Evolutionary conservation across 2,888 invertebrate species (phyloP), one percentile per base, ranked within the genome.

Genomic region (Amiota minor): DNA sequence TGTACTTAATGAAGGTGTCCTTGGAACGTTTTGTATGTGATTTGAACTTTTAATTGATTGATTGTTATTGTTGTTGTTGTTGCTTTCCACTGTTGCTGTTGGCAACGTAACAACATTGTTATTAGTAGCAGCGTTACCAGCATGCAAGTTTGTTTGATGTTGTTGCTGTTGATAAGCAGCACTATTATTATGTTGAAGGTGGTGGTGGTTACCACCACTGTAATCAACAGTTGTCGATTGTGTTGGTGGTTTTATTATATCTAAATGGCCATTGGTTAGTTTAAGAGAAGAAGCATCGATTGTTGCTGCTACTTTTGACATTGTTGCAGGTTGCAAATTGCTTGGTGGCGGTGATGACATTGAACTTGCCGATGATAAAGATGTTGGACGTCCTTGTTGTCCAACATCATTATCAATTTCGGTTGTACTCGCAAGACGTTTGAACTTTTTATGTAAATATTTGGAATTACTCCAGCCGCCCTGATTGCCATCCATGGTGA

Each of bases 371-470:
- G 88, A 87, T 9, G 89, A 88, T 16, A 86, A 74, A 73, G 87
- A 88, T 67, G 83, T 84, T 75, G 82, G 87, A 71, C 88, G 88
- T 56, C 78, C 65, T 50, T 80, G 80, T 46, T 78, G 78, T 49
- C 76, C 73, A 77, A 79, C 82, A 67, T 79, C 76, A 45, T 75
- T 75, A 64, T 83, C 81, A 18, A 74, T 76, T 20, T 88, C 88
- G 53, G 84, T 88, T 76, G 87, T 87, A 80, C 88, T 88, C 89
- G 94, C 95, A 91, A 96, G 93, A 90, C 96, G 96, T 91, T 97
- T 97, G 91, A 97, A 97, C 90, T 97, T 97, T 90, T 97, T 97
- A 90, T 97, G 97, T 89, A 96, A 92, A 91, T 97, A 97, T 90
- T 94, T 95, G 87, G 92, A 92, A 87, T 93, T 93, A 90, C 92